These are phyloP conservation scores for Tetragonula clypearis DNA, from an alignment of 1,140 invertebrate species.

Conservation along the genomic window DNA sequence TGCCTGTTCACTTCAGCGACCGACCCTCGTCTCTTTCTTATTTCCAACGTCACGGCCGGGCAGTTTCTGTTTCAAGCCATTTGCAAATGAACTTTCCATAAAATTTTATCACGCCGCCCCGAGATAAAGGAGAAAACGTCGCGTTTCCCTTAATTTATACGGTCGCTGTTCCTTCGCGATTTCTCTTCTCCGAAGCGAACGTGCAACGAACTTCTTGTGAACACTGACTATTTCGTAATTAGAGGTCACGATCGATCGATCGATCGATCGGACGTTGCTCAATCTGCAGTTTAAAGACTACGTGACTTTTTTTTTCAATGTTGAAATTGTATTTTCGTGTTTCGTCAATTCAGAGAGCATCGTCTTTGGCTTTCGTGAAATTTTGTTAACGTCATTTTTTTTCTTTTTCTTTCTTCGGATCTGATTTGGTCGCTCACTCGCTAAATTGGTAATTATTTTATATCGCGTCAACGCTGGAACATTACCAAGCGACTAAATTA, in stretches of 20 bases:
- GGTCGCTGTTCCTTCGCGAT: not conserved
- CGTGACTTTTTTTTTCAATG: too few species aligned
- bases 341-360: too few species aligned
- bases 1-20: not conserved
- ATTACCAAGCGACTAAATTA: too few species aligned
- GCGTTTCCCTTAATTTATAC: slow-evolving; percentile 44
- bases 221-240: not conserved
- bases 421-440: too few species aligned
- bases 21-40: slow-evolving; percentile 37
- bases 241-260: not conserved
- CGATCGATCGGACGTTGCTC: not conserved
- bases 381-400: too few species aligned
- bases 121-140: slow-evolving; percentile 36
- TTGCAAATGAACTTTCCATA: slow-evolving; percentile 62
- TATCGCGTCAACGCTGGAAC: too few species aligned
- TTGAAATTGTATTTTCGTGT: too few species aligned
- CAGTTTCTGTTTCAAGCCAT: slow-evolving; percentile 52
- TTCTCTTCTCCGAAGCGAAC: not conserved
- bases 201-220: not conserved
- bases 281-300: slow-evolving; percentile 5
- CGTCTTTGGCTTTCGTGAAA: too few species aligned
- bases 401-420: too few species aligned
- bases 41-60: slow-evolving; percentile 45
- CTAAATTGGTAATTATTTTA: too few species aligned
- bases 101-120: slow-evolving; percentile 56